Evolutionary conservation across 2,797 vertebrate species (phyloP), one percentile per base, ranked within the genome.

Genomic region (Apodemus agrarius): DNA sequence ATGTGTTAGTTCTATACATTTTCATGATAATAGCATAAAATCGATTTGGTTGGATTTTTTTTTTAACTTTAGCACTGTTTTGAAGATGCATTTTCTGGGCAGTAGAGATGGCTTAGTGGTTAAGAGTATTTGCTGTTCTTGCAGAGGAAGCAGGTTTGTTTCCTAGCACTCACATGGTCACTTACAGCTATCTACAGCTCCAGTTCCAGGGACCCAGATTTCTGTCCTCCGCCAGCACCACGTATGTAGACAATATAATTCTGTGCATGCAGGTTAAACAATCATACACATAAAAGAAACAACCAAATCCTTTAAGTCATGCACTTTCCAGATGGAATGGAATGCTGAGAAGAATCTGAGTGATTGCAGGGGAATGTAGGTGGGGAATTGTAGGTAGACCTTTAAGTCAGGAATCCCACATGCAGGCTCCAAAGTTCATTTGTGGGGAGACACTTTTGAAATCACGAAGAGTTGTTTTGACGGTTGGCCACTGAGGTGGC

Each of bases 401-500:
- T 95, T 85, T 75, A 57, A 49, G 31, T 65, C 85, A 84, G 24
- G 82, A 92, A 92, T 75, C 37, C 21, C 67, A 63, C 67, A 59
- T 46, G 24, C 65, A 21, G 81, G 84, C 29, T 95, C 81, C 93
- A 52, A 95, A 57, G 24, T 69, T 96, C 57, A 63, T 95, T 96
- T 96, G 88, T 93, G 88, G 75, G 37, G 91, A 96, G 81, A 83
- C 87, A 52, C 88, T 90, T 97, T 94, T 90, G 96, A 96, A 97
- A 90, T 85, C 26, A 74, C 0, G 9, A 97, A 96, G 91, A 57
- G 29, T 97, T 97, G 91, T 98, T 97, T 97, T 96, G 96, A 97
- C 91, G 96, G 40, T 97, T 97, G 96, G 86, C 93, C 94, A 94
- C 88, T 89, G 91, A 92, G 82, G 96, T 97, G 87, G 74, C 61